Base-by-base conservation (phyloP, 2,113 vertebrate genomes). In the Callopanchax toddi region DNA sequence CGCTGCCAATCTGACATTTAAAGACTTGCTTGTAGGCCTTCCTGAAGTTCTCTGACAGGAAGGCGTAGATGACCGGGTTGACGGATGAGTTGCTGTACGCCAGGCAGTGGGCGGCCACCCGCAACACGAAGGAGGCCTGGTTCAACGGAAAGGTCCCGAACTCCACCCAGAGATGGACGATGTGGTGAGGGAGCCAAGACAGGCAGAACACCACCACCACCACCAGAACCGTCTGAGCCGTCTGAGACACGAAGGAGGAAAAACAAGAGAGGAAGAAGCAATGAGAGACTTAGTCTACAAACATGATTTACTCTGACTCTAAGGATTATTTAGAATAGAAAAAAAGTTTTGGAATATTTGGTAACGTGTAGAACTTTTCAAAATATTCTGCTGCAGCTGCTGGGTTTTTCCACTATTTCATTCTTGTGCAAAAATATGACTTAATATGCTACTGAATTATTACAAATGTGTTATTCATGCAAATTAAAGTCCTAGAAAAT, bases 1-100 rank as follows among this genome's bases (percentile, higher is more conserved):
- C 78, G 60, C 71, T 25, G 0, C 86, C 76, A 8, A 89, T 71
- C 68, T 89, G 93, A 63, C 97, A 99, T 54, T 91, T 94, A 89
- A 98, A 99, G 69, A 98, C 96, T 84, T 99, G 96, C 77, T 95
- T 96, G 71, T 98, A 99, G 11, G 97, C 97, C 79, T 97, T 95
- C 72, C 97, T 87, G 89, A 99, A 99, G 88, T 99, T 99, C 87
- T 99, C 97, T 0, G 97, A 99, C 29, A 99, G 94, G 70, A 99
- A 99, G 0, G 94, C 97, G 0, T 99, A 99, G 80, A 99, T 98
- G 83, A 99, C 95, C 0, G 97, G 97, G 71, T 99, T 99, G 74
- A 99, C 94, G 0, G 97, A 99, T 9, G 97, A 99, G 81, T 99
- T 99, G 91, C 97, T 98, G 88, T 99, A 99, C 0, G 96, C 96